A percentile compares a stretch with the other conserved stretches of the same genome.
Conservation (phyloP, 2,888 invertebrate genomes). For the Spilarctia lutea region DNA sequence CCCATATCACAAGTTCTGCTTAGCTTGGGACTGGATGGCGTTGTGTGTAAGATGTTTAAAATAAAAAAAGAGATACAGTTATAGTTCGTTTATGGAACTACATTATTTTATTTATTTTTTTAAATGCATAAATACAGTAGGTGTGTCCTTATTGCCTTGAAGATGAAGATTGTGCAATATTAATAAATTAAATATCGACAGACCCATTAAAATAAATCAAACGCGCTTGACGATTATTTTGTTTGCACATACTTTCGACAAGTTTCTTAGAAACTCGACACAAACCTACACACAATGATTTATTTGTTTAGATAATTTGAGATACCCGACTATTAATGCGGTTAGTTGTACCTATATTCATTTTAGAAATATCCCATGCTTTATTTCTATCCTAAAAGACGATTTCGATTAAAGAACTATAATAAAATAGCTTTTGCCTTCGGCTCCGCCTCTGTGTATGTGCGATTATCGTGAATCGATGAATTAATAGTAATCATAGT, state of each 20-base stretch:
- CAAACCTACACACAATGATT: slow-evolving; percentile 35
- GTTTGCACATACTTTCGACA: slow-evolving; percentile 39
- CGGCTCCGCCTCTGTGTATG: too few relatives aligned
- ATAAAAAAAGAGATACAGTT: too few relatives aligned
- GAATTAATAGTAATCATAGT: too few relatives aligned
- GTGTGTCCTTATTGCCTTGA: neutral
- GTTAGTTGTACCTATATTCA: slow-evolving; percentile 28
- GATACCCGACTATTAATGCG: slow-evolving; percentile 10
- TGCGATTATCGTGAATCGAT: too few relatives aligned
- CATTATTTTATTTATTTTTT: neutral
- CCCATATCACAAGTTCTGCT: too few relatives aligned
- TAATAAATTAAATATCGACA: slow-evolving; percentile 1
- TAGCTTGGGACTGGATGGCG: too few relatives aligned
- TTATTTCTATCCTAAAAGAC: neutral
- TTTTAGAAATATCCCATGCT: neutral
- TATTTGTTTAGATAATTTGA: slow-evolving; percentile 38
- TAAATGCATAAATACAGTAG: neutral
- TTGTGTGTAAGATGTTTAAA: too few relatives aligned
- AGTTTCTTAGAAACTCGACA: slow-evolving; percentile 41
- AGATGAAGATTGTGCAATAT: neutral
- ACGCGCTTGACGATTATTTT: slow-evolving; percentile 30
- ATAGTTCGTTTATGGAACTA: neutral
- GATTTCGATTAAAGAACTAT: neutral
- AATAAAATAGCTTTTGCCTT: too few relatives aligned
- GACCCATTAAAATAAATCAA: slow-evolving; percentile 19